Conservation (phyloP, 2,888 invertebrate species). For the Cryptocephalus primarius region DNA sequence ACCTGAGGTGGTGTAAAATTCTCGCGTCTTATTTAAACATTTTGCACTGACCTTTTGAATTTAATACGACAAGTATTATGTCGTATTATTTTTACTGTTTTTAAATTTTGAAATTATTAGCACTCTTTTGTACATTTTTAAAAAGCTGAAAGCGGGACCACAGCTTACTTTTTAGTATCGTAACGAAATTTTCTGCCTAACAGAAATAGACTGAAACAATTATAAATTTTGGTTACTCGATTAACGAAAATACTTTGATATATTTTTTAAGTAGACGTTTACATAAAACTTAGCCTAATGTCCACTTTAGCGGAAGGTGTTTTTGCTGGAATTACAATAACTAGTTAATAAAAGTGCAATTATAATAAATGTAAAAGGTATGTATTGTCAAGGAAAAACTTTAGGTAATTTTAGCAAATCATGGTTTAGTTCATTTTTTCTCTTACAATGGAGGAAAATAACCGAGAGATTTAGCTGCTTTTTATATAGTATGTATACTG, state of each 20-base stretch:
- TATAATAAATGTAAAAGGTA: not conserved
- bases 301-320: too few species aligned
- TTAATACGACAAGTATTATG: too few species aligned
- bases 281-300: too few species aligned
- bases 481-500: not conserved
- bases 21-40: not conserved
- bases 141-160: constrained; percentile 15
- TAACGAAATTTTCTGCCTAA: constrained; percentile 4
- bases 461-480: not conserved
- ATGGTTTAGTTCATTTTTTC: not conserved
- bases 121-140: constrained; percentile 15
- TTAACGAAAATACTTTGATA: not conserved
- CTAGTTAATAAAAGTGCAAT: not conserved
- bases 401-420: not conserved
- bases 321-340: too few species aligned
- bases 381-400: not conserved
- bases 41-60: too few species aligned
- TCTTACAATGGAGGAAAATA: not conserved
- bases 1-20: not conserved
- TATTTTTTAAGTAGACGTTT: not conserved
- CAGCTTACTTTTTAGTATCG: constrained; percentile 2
- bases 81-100: too few species aligned
- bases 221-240: not conserved
- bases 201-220: constrained; percentile 9
- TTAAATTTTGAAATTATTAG: not conserved